phyloP scores from a whole-genome alignment of 2,797 vertebrate species.

The Urocyon cinereoargenteus region DNA sequence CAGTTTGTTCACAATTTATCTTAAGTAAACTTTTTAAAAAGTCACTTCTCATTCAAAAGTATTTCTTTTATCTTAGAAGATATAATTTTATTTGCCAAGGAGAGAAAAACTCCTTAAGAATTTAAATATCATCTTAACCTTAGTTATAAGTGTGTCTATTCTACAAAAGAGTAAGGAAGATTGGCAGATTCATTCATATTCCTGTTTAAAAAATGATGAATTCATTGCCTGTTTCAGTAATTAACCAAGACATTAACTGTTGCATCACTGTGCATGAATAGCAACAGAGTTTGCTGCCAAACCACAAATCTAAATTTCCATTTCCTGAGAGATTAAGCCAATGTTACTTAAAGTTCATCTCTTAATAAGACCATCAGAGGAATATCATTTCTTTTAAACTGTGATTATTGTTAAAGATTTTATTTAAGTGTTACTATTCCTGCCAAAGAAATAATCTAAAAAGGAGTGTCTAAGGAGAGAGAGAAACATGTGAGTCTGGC shows the following conservation, averaged over 20 bases:
- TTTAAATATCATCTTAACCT: not conserved
- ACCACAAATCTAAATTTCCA: not conserved
- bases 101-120: not conserved
- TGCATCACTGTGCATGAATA: not conserved
- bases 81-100: slow-evolving; percentile 18
- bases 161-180: not conserved
- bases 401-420: not conserved
- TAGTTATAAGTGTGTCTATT: not conserved
- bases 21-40: not conserved
- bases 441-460: not conserved
- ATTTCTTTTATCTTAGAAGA: not conserved
- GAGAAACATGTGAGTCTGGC: not conserved
- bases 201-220: not conserved
- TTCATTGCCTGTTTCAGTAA: not conserved
- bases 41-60: not conserved
- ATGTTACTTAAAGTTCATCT: not conserved
- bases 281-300: not conserved
- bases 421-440: not conserved
- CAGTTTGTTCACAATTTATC: slow-evolving; percentile 16
- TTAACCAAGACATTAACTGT: not conserved
- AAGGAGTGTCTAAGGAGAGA: not conserved
- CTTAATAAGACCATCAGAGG: not conserved
- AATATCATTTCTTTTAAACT: not conserved
- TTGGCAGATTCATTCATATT: not conserved
- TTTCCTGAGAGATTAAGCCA: slow-evolving; percentile 11